A percentile compares a stretch with the other conserved stretches of the same genome.
phyloP scores from a whole-genome alignment of 1,140 invertebrate species.

The Oedothorax gibbosus region DNA sequence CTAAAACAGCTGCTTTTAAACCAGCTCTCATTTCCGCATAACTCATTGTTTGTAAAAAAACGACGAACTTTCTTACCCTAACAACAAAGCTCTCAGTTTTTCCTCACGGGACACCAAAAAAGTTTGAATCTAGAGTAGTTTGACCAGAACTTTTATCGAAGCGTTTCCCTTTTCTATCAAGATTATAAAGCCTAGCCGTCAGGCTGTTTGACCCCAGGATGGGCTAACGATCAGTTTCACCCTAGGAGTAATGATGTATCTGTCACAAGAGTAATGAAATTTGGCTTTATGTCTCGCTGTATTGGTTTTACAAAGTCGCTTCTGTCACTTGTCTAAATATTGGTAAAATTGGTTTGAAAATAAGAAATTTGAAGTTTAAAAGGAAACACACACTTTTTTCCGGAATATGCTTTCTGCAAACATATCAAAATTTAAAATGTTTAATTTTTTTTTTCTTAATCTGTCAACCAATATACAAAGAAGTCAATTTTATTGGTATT shows the following conservation, averaged over 20 bases:
- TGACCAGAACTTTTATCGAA: constrained; percentile 38
- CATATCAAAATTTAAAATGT: too few species aligned
- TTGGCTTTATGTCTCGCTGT: too few species aligned
- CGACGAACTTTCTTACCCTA: constrained; percentile 3
- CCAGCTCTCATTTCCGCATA: constrained; percentile 47
- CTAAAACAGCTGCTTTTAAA: constrained; percentile 14
- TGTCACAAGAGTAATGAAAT: too few species aligned
- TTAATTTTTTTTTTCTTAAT: too few species aligned
- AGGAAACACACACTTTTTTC: too few species aligned
- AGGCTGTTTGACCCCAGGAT: constrained; percentile 28
- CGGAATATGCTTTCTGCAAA: too few species aligned
- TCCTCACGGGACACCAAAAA: not conserved
- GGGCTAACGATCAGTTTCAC: constrained; percentile 37
- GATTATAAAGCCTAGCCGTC: not conserved
- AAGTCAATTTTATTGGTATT: too few species aligned
- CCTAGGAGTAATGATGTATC: not conserved
- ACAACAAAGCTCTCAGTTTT: constrained; percentile 40
- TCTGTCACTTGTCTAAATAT: too few species aligned
- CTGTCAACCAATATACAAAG: too few species aligned
- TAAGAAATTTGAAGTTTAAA: too few species aligned
- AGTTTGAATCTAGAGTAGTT: not conserved
- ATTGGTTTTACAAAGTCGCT: too few species aligned
- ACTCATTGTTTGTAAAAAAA: constrained; percentile 30
- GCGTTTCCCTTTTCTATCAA: constrained; percentile 17
- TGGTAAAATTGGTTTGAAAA: too few species aligned